Evolutionary conservation across 2,888 invertebrate genomes (phyloP).

Genomic region (Aquatica leii): DNA sequence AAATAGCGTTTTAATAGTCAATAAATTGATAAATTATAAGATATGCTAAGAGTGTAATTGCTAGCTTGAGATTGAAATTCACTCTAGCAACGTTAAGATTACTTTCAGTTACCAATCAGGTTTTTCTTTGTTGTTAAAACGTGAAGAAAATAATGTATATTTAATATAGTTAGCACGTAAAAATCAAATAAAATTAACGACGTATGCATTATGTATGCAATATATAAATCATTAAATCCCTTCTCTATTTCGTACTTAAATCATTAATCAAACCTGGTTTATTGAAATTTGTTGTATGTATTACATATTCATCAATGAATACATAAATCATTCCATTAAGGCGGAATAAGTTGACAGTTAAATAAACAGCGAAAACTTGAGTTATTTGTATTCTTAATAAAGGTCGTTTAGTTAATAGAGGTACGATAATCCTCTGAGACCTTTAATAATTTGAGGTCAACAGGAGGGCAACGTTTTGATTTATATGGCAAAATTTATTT

Average conservation of each 20-base stretch:
- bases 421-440: slow-evolving; percentile 11
- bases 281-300: slow-evolving; percentile 59
- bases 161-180: slow-evolving; percentile 31
- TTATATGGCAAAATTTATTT: slow-evolving; percentile 16
- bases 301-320: slow-evolving; percentile 59
- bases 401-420: slow-evolving; percentile 23
- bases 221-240: slow-evolving; percentile 26
- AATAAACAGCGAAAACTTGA: slow-evolving; percentile 46
- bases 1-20: too few relatives aligned
- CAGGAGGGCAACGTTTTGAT: slow-evolving; percentile 20
- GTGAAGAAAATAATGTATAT: slow-evolving; percentile 26
- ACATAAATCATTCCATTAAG: slow-evolving; percentile 55
- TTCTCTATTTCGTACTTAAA: slow-evolving; percentile 27
- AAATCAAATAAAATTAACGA: slow-evolving; percentile 41
- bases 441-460: slow-evolving; percentile 17
- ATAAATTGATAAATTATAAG: too few relatives aligned
- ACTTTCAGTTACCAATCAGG: neutral
- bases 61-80: too few relatives aligned
- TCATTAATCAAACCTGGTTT: slow-evolving; percentile 57
- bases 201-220: slow-evolving; percentile 29
- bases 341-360: slow-evolving; percentile 50
- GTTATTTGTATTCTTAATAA: slow-evolving; percentile 26
- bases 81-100: too few relatives aligned
- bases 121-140: slow-evolving; percentile 5
- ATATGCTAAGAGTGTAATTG: too few relatives aligned